Percentiles rank a stretch among this genome's conserved stretches.
These are phyloP conservation scores for Ruditapes philippinarum DNA, from an alignment of 1,140 invertebrate genomes.

Conservation along the genomic window DNA sequence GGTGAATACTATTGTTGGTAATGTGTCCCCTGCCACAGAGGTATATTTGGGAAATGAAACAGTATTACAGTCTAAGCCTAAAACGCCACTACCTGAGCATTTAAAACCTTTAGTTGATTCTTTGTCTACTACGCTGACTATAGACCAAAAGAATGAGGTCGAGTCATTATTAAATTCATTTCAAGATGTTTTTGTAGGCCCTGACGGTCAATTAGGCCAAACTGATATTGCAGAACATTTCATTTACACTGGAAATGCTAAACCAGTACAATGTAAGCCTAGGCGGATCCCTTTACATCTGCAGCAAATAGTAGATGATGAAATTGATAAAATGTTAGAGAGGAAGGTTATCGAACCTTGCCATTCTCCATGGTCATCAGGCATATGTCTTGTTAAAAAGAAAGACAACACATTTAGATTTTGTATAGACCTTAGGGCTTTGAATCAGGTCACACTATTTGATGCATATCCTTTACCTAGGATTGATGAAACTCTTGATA, in stretches of 20 bases:
- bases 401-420: constrained; percentile 86
- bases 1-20: not conserved
- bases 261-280: constrained; percentile 48
- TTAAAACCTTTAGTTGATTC: constrained; percentile 46
- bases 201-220: constrained; percentile 55
- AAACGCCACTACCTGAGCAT: constrained; percentile 44
- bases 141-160: not conserved
- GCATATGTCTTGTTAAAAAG: constrained; percentile 87
- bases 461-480: constrained; percentile 45
- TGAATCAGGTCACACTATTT: constrained; percentile 68
- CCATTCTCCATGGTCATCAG: constrained; percentile 87
- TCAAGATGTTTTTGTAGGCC: constrained; percentile 63
- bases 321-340: constrained; percentile 74
- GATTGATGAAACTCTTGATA: not conserved
- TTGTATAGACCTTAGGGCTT: constrained; percentile 87
- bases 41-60: not conserved
- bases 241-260: constrained; percentile 65
- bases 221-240: constrained; percentile 48
- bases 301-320: constrained; percentile 24
- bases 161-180: constrained; percentile 7
- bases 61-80: not conserved
- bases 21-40: not conserved
- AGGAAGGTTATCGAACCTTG: constrained; percentile 83
- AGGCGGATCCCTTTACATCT: constrained; percentile 15
- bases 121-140: not conserved